Evolutionary conservation across 2,888 invertebrate species (phyloP).

Genomic region (Dryobotodes eremita): DNA sequence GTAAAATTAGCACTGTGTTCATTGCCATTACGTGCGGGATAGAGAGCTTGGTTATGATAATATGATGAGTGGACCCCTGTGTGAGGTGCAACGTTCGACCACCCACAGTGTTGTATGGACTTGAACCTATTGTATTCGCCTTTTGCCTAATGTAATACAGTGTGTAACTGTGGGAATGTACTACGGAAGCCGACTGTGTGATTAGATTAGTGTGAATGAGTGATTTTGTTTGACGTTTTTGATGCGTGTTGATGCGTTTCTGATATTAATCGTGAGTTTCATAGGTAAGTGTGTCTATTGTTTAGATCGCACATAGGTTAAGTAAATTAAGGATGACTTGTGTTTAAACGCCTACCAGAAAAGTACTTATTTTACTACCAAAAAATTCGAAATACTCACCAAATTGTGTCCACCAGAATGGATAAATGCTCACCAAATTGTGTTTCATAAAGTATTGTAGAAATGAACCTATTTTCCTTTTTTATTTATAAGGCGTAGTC

Average conservation of each 20-base stretch:
- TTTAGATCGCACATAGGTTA: slow-evolving; percentile 1
- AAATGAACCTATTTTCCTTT: too few relatives aligned
- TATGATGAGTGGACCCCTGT: slow-evolving; percentile 78
- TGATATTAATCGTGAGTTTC: slow-evolving; percentile 55
- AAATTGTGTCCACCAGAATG: too few relatives aligned
- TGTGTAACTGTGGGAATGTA: slow-evolving; percentile 74
- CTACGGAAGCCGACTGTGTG: slow-evolving; percentile 78
- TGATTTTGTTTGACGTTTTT: slow-evolving; percentile 79
- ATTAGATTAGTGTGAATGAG: slow-evolving; percentile 82
- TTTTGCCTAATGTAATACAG: slow-evolving; percentile 68
- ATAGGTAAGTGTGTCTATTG: slow-evolving; percentile 28
- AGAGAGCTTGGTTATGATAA: slow-evolving; percentile 72
- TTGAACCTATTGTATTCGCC: slow-evolving; percentile 75
- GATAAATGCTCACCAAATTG: too few relatives aligned
- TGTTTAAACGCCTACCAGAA: too few relatives aligned
- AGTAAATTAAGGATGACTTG: background rate
- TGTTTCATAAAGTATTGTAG: too few relatives aligned
- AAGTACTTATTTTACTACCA: too few relatives aligned
- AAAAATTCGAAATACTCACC: too few relatives aligned
- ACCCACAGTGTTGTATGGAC: slow-evolving; percentile 76
- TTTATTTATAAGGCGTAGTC: too few relatives aligned
- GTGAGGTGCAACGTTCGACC: slow-evolving; percentile 80
- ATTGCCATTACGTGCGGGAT: slow-evolving; percentile 67
- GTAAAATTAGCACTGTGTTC: slow-evolving; percentile 71
- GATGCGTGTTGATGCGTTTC: slow-evolving; percentile 64